phyloP scores from a whole-genome alignment of 2,888 invertebrate species.

The Tiliacea aurago region DNA sequence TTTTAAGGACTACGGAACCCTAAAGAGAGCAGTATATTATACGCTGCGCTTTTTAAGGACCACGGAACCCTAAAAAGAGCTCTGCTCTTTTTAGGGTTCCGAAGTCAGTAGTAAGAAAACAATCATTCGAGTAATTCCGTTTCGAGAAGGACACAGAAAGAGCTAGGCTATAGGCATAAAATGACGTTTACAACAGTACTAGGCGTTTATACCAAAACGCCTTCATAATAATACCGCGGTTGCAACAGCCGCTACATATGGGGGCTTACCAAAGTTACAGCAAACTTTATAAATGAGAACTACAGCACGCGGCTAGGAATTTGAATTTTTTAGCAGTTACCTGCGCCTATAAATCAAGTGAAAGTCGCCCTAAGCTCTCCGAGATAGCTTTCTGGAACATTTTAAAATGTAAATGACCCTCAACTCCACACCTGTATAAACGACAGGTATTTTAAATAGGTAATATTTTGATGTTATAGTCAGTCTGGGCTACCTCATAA shows the following conservation, averaged over 20 bases:
- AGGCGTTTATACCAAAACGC: not conserved
- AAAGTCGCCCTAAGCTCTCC: constrained; percentile 87
- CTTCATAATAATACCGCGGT: constrained; percentile 11
- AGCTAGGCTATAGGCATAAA: not conserved
- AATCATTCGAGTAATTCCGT: too few species aligned
- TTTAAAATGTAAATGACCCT: constrained; percentile 89
- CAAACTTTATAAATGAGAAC: constrained; percentile 73
- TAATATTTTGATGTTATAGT: constrained; percentile 21
- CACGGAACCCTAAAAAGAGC: too few species aligned
- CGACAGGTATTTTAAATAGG: constrained; percentile 34
- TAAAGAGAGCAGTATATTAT: too few species aligned
- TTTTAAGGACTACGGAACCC: too few species aligned
- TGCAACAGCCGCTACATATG: constrained; percentile 70
- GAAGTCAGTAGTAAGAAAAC: not conserved
- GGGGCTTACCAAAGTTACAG: constrained; percentile 76
- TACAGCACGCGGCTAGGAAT: constrained; percentile 77
- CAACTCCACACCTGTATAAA: constrained; percentile 68
- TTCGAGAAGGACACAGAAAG: not conserved
- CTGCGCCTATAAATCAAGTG: constrained; percentile 89
- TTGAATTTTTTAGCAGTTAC: constrained; percentile 89
- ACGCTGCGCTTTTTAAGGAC: too few species aligned
- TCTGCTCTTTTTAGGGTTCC: too few species aligned
- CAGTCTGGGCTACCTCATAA: constrained; percentile 36
- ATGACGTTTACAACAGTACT: not conserved
- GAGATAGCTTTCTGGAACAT: constrained; percentile 84